Evolutionary conservation across 2,888 invertebrate genomes (phyloP), one percentile per base, ranked within the genome.

Genomic region (Bhutanitis thaidina): DNA sequence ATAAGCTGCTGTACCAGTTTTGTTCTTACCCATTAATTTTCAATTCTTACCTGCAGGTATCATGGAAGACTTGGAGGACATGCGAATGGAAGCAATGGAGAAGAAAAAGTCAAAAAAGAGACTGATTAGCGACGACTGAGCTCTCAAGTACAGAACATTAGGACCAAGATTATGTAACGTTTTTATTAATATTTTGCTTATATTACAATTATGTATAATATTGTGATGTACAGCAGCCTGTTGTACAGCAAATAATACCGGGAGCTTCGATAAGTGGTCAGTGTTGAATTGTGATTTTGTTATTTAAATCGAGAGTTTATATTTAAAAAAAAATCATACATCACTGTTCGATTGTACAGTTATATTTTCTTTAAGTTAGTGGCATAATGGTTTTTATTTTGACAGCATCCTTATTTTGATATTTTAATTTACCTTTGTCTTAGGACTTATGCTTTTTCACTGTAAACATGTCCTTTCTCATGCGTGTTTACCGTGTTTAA

Each of bases 61-160:
- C 56, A 91, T 95, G 93, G 98, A 98, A 89, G 98, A 98, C 86
- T 88, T 97, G 59, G 97, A 97, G 81, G 98, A 98, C 64, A 97
- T 97, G 90, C 91, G 93, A 57, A 87, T 92, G 82, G 97, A 97
- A 77, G 94, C 96, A 37, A 92, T 94, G 77, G 94, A 96, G 66
- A 95, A 95, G 71, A 93, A 93, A 64, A 88, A 84, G 67, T 92
- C 93, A 71, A 77, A 91, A 61, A 93, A 92, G 68, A 93, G 92
- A 56, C 77, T 86, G 7, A 73, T 86, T 34, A 86, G 83, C 57
- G 88, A 84, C 57, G 85, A 82, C 59, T 78, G 69, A 76, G 48
- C 9, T 1, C 20, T 7, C 34, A 12, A 7, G n/a, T 16, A 16
- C n/a, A 14, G 14, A 15, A 37, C n/a, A 29, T 15, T 35, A 13